Evolutionary conservation across 2,113 vertebrate genomes (phyloP).

Genomic region (Anolis sagrei): DNA sequence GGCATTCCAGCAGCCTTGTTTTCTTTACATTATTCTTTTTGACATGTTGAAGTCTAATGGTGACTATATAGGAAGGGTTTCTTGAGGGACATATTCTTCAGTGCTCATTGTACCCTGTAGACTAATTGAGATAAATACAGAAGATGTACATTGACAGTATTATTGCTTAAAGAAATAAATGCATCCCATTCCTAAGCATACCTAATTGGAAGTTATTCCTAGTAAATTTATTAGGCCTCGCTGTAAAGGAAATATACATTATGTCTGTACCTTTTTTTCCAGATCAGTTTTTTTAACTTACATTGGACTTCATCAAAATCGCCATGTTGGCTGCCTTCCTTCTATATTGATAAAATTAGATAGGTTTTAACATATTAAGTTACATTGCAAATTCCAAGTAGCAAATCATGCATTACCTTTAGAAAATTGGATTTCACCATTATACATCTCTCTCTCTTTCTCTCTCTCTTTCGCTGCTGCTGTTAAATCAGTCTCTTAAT

Average conservation of each 20-base stretch:
- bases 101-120: neutral
- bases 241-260: neutral
- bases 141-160: neutral
- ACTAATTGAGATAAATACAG: neutral
- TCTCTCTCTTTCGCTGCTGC: neutral
- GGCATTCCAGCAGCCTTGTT: neutral
- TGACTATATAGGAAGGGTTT: neutral
- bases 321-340: neutral
- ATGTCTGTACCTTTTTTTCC: neutral
- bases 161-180: neutral
- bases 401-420: neutral
- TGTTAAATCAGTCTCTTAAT: neutral
- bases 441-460: too few relatives aligned
- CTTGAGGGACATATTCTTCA: neutral
- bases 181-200: neutral
- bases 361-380: neutral
- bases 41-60: neutral
- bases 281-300: neutral
- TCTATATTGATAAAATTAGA: neutral
- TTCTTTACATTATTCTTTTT: neutral
- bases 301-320: neutral
- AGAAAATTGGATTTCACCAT: too few relatives aligned
- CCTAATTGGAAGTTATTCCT: neutral
- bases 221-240: too few relatives aligned
- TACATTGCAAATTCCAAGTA: neutral